Evolutionary conservation across 2,113 vertebrate species (phyloP).

Genomic region (Actinemys pallida): DNA sequence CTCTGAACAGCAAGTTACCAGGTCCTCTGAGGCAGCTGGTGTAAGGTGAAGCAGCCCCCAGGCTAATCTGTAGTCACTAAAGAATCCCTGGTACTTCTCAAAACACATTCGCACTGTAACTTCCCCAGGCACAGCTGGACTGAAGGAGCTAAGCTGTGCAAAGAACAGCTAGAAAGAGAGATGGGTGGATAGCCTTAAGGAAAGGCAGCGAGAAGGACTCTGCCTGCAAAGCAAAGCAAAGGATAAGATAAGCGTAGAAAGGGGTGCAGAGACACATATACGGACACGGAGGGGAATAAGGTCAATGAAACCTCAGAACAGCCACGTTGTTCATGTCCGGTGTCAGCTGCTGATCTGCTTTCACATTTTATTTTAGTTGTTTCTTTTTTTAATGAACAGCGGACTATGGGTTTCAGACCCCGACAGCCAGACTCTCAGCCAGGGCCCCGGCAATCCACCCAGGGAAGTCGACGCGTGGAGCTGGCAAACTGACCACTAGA

Average conservation of each 20-base stretch:
- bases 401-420: not conserved
- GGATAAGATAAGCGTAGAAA: conserved; percentile 9
- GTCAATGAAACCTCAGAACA: not conserved
- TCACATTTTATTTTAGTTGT: not conserved
- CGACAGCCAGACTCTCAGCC: not conserved
- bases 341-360: not conserved
- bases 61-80: not conserved
- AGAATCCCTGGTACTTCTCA: not conserved
- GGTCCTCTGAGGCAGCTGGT: not conserved
- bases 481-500: conserved; percentile 68
- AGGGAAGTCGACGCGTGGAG: not conserved
- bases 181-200: not conserved
- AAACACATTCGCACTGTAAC: not conserved
- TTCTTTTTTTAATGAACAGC: not conserved
- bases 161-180: not conserved
- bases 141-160: not conserved
- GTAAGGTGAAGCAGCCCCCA: not conserved
- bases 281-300: not conserved
- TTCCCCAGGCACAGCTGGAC: not conserved
- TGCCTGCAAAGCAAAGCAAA: not conserved
- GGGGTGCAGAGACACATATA: not conserved
- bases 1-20: not conserved
- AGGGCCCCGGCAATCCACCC: not conserved
- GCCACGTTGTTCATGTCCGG: not conserved
- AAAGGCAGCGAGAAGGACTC: not conserved